Base-by-base conservation (phyloP, 2,888 invertebrate genomes). In the Formica aserva region DNA sequence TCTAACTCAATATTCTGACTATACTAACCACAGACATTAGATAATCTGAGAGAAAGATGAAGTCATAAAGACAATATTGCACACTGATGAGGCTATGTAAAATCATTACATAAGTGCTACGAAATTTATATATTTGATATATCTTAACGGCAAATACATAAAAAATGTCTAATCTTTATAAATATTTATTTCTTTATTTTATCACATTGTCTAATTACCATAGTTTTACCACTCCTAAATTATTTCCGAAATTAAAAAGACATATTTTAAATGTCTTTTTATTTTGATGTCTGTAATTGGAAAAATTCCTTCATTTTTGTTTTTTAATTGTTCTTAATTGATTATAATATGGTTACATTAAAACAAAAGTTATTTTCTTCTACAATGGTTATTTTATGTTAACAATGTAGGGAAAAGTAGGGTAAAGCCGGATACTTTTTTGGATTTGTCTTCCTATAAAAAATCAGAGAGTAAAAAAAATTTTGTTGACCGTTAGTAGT, bases 21-120 rank as follows among this genome's bases (percentile, higher is more conserved):
- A 41, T 8, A n/a, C 18, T 45, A 11, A 69, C 57, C 69, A 18
- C 18, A 78, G 9, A 69, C 32, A 38, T 87, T 87, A 87, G 87
- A 87, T 87, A 87, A 87, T 82, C 71, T 9, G 48, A 41, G 72
- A 74, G 82, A 77, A 60, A 72, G 76, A 85, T 26, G 29, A 66
- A 69, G 22, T 38, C 41, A 62, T 26, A 38, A 78, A 67, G 74
- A 60, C 29, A 29, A 35, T 22, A 18, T 18, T 29, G 67, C 57
- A 35, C 35, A 35, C 32, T 11, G 52, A 22, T 13, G 62, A 48
- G 15, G 29, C 32, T 57, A 38, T 13, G 18, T 63, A 60, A 26
- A 60, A 22, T 45, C 15, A 3, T 87, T 87, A 62, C 29, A 26
- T 81, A 87, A 87, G 8, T 5, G 0, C 13, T 22, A n/a, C 63